A percentile compares a stretch with the other conserved stretches of the same genome.
Evolutionary conservation across 1,140 invertebrate species (phyloP).

Genomic region (Brachystomella parvula): DNA sequence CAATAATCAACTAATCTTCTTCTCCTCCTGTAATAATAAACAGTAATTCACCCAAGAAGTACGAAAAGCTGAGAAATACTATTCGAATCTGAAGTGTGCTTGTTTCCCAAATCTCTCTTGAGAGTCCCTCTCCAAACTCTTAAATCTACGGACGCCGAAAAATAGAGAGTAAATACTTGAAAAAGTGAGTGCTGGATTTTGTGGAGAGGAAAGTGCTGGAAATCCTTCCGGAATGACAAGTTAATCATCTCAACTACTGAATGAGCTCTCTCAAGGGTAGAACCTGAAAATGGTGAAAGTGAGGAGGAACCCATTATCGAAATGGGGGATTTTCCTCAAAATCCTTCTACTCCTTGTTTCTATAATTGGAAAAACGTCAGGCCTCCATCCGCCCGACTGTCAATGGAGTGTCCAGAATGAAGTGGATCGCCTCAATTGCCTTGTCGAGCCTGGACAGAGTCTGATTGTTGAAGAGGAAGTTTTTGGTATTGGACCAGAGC

Average conservation of each 20-base stretch:
- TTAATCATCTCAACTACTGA: conserved; percentile 8
- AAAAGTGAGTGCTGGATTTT: background rate
- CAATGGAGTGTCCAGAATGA: conserved; percentile 35
- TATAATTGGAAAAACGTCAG: background rate
- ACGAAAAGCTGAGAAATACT: background rate
- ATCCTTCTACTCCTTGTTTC: conserved; percentile 12
- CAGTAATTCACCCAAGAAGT: background rate
- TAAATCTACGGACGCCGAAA: background rate
- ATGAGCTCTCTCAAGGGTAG: background rate
- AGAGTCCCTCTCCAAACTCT: background rate
- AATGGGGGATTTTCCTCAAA: background rate
- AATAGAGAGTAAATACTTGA: conserved; percentile 4
- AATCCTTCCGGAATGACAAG: background rate
- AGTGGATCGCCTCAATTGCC: conserved; percentile 34
- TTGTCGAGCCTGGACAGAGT: conserved; percentile 32
- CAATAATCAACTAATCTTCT: background rate
- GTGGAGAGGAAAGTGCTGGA: background rate
- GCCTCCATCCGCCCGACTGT: conserved; percentile 35
- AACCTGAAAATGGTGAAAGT: background rate
- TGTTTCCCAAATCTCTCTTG: background rate
- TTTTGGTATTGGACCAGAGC: conserved; percentile 35
- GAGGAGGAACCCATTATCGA: background rate
- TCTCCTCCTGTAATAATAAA: too few relatives aligned
- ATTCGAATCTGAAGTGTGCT: background rate
- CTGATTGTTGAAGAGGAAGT: conserved; percentile 36